phyloP scores from a whole-genome alignment of 2,888 invertebrate species.

The Lochmaea crataegi region DNA sequence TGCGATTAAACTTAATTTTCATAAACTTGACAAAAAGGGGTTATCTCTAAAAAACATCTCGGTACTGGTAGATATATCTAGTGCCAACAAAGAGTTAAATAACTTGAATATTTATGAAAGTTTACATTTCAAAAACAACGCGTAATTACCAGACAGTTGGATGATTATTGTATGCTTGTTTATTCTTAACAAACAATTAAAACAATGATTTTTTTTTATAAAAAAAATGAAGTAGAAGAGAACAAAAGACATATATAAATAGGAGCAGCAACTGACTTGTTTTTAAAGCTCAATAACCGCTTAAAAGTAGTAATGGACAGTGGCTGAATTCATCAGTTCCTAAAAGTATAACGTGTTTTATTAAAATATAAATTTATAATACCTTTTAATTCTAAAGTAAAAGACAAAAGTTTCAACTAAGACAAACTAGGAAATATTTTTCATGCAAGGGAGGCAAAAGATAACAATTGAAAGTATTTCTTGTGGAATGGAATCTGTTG shows the following conservation, averaged over 20 bases:
- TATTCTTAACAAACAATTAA: constrained; percentile 17
- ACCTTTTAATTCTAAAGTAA: no score
- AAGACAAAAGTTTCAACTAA: no score
- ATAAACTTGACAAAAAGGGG: constrained; percentile 42
- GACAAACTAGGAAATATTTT: no score
- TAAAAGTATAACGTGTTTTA: no score
- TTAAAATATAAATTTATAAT: no score
- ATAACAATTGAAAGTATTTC: no score
- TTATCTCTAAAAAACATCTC: constrained; percentile 36
- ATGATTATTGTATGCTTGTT: constrained; percentile 4
- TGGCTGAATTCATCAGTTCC: no score
- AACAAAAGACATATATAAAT: background rate
- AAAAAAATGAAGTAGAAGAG: background rate
- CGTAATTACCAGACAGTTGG: constrained; percentile 21
- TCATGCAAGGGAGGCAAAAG: no score
- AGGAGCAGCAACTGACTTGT: no score
- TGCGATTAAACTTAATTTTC: constrained; percentile 40
- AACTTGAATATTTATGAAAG: constrained; percentile 7
- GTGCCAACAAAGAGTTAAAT: constrained; percentile 2
- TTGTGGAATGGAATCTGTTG: no score
- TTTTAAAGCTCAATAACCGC: no score
- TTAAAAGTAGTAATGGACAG: no score
- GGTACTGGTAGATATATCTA: constrained; percentile 23
- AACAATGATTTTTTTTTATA: background rate
- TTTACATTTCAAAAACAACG: background rate